A percentile compares a stretch with the other conserved stretches of the same genome.
Conservation (phyloP, 53 echinoderm and acorn worm species). For the Apostichopus leukothele region DNA sequence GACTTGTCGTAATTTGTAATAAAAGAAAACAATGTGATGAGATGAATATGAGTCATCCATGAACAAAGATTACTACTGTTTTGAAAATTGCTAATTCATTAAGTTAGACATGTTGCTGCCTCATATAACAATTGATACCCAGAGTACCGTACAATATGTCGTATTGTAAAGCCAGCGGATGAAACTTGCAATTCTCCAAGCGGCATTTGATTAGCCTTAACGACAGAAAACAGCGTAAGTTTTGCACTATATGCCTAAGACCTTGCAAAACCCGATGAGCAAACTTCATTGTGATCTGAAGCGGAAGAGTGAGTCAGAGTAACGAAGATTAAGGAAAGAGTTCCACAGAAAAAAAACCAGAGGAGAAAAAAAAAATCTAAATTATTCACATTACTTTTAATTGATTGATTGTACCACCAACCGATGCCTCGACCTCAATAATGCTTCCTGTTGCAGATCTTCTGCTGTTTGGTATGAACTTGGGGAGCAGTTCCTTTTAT, state of each 20-base stretch:
- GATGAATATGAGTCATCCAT: neutral
- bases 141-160: no score
- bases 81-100: no score
- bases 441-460: conserved; percentile 8
- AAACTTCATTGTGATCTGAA: conserved; percentile 18
- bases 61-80: neutral
- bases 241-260: no score
- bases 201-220: no score
- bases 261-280: neutral
- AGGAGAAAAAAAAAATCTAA: conserved; percentile 9
- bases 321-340: conserved; percentile 1
- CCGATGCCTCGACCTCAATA: conserved; percentile 20
- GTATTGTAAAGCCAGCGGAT: no score
- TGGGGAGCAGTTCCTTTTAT: neutral
- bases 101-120: no score
- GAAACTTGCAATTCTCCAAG: no score
- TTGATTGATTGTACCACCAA: conserved; percentile 29
- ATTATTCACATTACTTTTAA: conserved; percentile 34
- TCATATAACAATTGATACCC: no score
- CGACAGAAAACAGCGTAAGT: no score
- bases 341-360: neutral
- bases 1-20: neutral
- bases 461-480: neutral
- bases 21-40: neutral
- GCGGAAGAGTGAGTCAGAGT: conserved; percentile 41